These are phyloP conservation scores for Cololabis saira DNA, from an alignment of 2,113 vertebrate species.

Conservation along the genomic window DNA sequence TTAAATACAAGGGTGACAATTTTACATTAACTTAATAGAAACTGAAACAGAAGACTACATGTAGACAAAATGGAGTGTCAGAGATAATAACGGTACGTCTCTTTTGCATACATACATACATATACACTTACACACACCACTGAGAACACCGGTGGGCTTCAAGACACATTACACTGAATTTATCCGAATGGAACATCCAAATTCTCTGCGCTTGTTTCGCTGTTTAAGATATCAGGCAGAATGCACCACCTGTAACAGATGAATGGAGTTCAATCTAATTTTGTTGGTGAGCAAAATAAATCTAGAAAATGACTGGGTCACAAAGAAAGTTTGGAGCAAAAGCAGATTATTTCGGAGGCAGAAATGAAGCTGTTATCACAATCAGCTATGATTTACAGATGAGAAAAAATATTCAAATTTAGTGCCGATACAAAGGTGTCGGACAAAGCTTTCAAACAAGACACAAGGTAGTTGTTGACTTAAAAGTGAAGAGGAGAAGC, in stretches of 20 bases:
- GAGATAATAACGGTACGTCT: conserved; percentile 21
- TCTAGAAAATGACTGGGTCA: too few species aligned
- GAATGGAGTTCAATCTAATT: too few species aligned
- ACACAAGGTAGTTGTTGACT: too few species aligned
- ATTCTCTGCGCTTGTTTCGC: conserved; percentile 4
- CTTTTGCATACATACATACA: conserved; percentile 19
- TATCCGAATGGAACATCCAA: not conserved
- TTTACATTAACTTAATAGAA: conserved; percentile 75
- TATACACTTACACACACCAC: conserved; percentile 8
- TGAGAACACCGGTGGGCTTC: conserved; percentile 39
- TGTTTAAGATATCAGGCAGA: conserved; percentile 38
- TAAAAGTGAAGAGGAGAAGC: not conserved
- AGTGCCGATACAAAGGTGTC: too few species aligned
- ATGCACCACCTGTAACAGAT: too few species aligned
- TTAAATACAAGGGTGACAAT: conserved; percentile 28
- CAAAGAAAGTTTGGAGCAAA: too few species aligned
- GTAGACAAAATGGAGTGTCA: conserved; percentile 48
- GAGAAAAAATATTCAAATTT: too few species aligned
- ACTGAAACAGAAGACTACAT: conserved; percentile 33
- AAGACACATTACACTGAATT: conserved; percentile 12
- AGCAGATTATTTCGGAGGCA: too few species aligned
- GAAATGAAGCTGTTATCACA: too few species aligned
- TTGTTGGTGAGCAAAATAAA: too few species aligned
- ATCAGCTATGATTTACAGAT: too few species aligned
- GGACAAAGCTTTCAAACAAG: too few species aligned